Evolutionary conservation across 37 sponge, comb jelly and placozoan species (phyloP).

Genomic region (Cliona cf. orientalis): DNA sequence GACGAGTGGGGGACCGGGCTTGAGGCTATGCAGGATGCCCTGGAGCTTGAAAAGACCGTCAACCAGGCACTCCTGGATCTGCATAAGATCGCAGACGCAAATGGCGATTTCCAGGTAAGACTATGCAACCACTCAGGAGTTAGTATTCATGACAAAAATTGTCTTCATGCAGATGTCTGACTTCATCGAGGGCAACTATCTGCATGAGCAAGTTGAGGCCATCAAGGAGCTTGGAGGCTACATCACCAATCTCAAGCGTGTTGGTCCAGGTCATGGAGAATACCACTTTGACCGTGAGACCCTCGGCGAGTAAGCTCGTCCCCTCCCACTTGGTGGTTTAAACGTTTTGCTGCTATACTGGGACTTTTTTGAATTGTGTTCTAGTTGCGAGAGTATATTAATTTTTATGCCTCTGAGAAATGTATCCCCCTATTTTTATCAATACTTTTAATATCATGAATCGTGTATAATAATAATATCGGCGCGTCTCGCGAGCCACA

Average conservation of each 20-base stretch:
- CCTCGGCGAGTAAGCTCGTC: constrained; percentile 29
- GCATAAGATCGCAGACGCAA: constrained; percentile 68
- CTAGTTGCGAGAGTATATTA: too few species aligned
- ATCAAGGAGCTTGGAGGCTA: constrained; percentile 86
- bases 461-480: too few species aligned
- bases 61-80: constrained; percentile 90
- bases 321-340: too few species aligned
- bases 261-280: constrained; percentile 88
- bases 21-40: constrained; percentile 81
- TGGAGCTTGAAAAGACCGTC: constrained; percentile 76
- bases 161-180: constrained; percentile 56
- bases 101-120: constrained; percentile 65
- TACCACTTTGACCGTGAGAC: constrained; percentile 82
- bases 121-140: not conserved
- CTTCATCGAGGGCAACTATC: constrained; percentile 75
- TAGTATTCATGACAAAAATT: not conserved
- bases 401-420: too few species aligned
- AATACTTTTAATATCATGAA: too few species aligned
- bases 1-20: constrained; percentile 78
- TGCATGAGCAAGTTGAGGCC: constrained; percentile 82
- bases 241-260: constrained; percentile 77
- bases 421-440: too few species aligned
- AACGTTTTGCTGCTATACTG: too few species aligned
- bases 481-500: too few species aligned
- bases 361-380: too few species aligned